Conservation (phyloP, 1,140 invertebrate species). For the Penaeus chinensis region DNA sequence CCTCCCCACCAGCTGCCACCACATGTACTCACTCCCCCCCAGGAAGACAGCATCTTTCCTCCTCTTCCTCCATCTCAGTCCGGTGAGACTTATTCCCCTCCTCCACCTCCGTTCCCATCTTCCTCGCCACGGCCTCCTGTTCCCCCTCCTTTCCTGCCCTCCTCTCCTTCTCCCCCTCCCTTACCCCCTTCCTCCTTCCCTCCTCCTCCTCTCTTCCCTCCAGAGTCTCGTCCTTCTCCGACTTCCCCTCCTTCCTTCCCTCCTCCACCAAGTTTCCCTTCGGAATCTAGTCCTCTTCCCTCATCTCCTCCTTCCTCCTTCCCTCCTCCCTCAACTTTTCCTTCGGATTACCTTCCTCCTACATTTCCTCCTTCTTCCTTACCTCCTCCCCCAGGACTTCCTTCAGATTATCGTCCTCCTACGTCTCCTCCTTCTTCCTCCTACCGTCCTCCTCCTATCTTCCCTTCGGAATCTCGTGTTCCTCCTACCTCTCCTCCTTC, state of each 20-base stretch:
- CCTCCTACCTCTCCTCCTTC: conserved; percentile 31
- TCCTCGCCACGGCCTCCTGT: not conserved
- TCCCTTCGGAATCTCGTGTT: conserved; percentile 25
- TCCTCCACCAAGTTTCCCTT: not conserved
- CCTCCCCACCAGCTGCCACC: conserved; percentile 28
- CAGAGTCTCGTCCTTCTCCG: not conserved
- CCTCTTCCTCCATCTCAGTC: not conserved
- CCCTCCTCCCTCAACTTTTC: not conserved
- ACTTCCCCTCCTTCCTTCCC: not conserved
- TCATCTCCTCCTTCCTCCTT: not conserved
- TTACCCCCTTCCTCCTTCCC: not conserved
- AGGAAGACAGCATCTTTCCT: not conserved
- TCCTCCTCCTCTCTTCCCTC: not conserved
- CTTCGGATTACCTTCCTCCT: not conserved
- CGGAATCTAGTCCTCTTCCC: not conserved
- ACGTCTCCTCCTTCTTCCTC: not conserved
- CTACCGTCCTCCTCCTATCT: conserved; percentile 26
- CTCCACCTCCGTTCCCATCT: not conserved
- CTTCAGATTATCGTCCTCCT: not conserved
- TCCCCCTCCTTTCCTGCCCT: not conserved
- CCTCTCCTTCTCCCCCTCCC: not conserved
- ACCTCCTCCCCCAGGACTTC: not conserved
- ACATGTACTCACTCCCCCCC: conserved; percentile 21
- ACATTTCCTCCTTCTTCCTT: not conserved
- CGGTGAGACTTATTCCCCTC: not conserved